Base-by-base conservation (phyloP, 2,888 invertebrate genomes). In the Drosophila lacicola region DNA sequence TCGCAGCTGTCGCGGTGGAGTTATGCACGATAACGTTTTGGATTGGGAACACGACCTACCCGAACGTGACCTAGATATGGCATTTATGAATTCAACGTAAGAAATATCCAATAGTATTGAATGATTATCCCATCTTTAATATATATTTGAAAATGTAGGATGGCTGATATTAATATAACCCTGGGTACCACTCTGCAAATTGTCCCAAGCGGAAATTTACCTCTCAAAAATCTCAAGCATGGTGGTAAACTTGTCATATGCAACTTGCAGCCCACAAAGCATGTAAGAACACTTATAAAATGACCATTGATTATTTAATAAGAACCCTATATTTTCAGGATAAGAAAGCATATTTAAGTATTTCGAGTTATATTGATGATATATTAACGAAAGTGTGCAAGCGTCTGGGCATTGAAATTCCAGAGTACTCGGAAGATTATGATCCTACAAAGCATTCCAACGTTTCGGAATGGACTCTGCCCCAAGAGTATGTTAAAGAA, bases 111-210 rank as follows among this genome's bases (percentile, higher is more conserved):
- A 10, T 36, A n/a, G 11, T 11, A 0, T 54, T 8, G n/a, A 0
- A 13, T 19, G 0, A 17, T 36, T 36, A 14, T 17, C 3, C 2
- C 11, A 21, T 13, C 1, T 9, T 17, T 42, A 21, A 17, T 0
- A 2, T 41, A 21, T 36, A 0, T 11, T 29, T 46, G 14, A 0
- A 1, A 49, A 19, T 29, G 19, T 42, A 98, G 98, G 90, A 93
- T 97, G 89, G 97, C 98, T 64, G 98, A 99, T 93, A 92, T 99
- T 55, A 97, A 97, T 92, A 95, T 99, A 88, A 97, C 98, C 83
- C 93, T 99, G 73, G 99, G 99, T 36, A 98, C 99, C n/a, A 98
- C 99, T 5, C 93, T 99, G 55, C 99, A 99, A 94, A 99, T 99
- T 81, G 90, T 98, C 76, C 99, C 99, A 42, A 98, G 98, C 93